Percentiles rank a stretch among this genome's conserved stretches.
These are phyloP conservation scores for Aporophyla lueneburgensis DNA, from an alignment of 2,888 invertebrate genomes.

Conservation along the genomic window DNA sequence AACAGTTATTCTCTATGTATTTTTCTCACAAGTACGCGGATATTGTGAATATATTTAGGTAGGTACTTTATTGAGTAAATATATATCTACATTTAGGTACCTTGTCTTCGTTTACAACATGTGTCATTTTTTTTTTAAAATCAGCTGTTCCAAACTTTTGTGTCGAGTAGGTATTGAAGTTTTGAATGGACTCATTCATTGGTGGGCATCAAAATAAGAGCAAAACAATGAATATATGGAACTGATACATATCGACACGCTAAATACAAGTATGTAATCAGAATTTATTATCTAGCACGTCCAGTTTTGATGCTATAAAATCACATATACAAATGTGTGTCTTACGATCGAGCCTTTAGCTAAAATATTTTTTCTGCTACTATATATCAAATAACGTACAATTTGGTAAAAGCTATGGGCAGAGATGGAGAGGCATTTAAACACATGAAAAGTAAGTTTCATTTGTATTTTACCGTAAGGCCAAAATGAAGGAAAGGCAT, in stretches of 20 bases:
- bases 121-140: too few relatives aligned
- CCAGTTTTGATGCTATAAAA: not conserved
- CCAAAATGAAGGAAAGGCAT: not conserved
- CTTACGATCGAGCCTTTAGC: too few relatives aligned
- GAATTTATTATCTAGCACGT: not conserved
- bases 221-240: not conserved
- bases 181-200: not conserved
- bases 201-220: not conserved
- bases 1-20: conserved; percentile 7
- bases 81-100: too few relatives aligned
- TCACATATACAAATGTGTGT: too few relatives aligned
- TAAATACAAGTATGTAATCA: not conserved
- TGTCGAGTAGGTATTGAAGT: too few relatives aligned
- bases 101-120: too few relatives aligned
- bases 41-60: conserved; percentile 21
- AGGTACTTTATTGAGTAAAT: not conserved
- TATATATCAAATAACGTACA: not conserved
- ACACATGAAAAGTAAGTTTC: not conserved
- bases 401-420: not conserved
- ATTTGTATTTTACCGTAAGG: not conserved
- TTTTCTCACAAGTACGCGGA: conserved; percentile 32
- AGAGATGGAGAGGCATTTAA: not conserved
- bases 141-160: too few relatives aligned
- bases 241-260: not conserved
- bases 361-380: too few relatives aligned